Conservation (phyloP, 2,113 vertebrate species). For the Amia ocellicauda region DNA sequence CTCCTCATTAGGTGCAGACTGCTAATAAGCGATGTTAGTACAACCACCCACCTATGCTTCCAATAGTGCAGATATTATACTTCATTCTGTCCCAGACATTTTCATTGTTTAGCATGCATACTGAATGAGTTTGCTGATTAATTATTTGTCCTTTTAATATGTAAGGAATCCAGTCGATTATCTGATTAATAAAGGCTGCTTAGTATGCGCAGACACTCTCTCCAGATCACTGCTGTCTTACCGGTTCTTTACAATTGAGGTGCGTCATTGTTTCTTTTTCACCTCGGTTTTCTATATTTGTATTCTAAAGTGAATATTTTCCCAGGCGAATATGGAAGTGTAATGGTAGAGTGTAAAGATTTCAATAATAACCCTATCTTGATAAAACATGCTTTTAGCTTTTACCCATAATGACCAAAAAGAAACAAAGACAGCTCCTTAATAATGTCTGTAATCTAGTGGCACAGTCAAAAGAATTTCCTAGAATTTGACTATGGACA, state of each 20-base stretch:
- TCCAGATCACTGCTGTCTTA: not conserved
- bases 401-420: too few relatives aligned
- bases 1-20: not conserved
- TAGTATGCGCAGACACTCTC: not conserved
- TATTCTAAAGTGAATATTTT: too few relatives aligned
- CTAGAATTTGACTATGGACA: too few relatives aligned
- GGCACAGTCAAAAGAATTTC: too few relatives aligned
- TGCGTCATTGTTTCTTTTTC: not conserved
- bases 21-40: conserved; percentile 4
- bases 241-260: not conserved
- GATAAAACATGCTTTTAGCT: too few relatives aligned
- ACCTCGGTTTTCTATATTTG: too few relatives aligned
- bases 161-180: not conserved
- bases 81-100: not conserved
- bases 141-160: not conserved
- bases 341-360: too few relatives aligned
- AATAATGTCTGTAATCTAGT: too few relatives aligned
- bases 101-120: conserved; percentile 8
- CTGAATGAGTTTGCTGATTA: not conserved
- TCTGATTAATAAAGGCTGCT: not conserved
- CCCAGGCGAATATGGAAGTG: too few relatives aligned
- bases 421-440: too few relatives aligned
- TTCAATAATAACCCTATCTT: too few relatives aligned
- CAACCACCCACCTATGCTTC: not conserved
- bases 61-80: not conserved